phyloP scores from a whole-genome alignment of 1,140 invertebrate species.

The Globodera rostochiensis region DNA sequence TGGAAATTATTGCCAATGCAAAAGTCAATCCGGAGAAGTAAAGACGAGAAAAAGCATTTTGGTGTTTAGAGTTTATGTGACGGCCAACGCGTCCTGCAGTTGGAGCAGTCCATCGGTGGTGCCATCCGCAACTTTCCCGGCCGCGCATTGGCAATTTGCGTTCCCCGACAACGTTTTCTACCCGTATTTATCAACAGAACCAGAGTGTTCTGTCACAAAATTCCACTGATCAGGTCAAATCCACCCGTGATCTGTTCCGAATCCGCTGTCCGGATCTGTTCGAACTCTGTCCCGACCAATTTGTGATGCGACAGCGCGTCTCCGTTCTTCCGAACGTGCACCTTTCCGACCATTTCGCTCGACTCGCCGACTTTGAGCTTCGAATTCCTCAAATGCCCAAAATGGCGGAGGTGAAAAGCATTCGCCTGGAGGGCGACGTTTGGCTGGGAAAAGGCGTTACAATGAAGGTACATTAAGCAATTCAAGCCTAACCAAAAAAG shows the following conservation, averaged over 20 bases:
- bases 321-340: neutral
- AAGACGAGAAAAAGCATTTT: conserved; percentile 19
- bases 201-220: too few species aligned
- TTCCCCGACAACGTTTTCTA: conserved; percentile 57
- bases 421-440: conserved; percentile 14
- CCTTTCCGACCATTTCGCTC: conserved; percentile 14
- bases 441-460: conserved; percentile 12
- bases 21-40: conserved; percentile 45
- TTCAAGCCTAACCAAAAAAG: neutral
- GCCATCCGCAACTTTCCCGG: conserved; percentile 46
- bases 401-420: conserved; percentile 19
- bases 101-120: conserved; percentile 62
- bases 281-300: neutral
- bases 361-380: conserved; percentile 5
- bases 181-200: conserved; percentile 32
- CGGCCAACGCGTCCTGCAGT: conserved; percentile 56
- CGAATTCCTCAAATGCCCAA: conserved; percentile 16
- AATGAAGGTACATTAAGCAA: conserved; percentile 8
- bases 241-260: conserved; percentile 50
- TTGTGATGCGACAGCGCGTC: conserved; percentile 4
- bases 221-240: conserved; percentile 40
- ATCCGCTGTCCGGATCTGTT: conserved; percentile 11
- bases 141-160: conserved; percentile 44
- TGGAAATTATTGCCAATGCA: conserved; percentile 83
- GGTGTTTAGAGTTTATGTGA: conserved; percentile 46